phyloP scores from a whole-genome alignment of 64 coral and sea anemone species.

The Actinia tenebrosa region DNA sequence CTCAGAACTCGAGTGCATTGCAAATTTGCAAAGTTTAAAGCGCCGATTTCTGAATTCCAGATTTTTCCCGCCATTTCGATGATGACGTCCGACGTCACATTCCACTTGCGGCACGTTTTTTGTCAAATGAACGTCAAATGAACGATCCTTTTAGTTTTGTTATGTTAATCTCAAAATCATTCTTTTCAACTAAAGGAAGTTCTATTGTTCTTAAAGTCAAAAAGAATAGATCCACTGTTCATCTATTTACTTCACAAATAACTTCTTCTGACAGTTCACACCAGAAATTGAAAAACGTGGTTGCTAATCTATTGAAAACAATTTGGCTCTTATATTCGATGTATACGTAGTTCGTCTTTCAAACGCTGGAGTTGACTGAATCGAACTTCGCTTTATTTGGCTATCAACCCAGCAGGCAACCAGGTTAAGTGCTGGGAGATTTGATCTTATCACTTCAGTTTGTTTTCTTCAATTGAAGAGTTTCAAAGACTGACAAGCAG shows the following conservation, averaged over 20 bases:
- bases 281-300: conserved; percentile 5
- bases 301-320: neutral
- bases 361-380: neutral
- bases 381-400: neutral
- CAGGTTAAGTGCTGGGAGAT: neutral
- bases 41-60: neutral
- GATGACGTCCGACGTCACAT: neutral
- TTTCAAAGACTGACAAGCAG: neutral
- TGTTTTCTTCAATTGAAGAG: neutral
- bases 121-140: neutral
- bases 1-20: conserved; percentile 6
- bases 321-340: neutral
- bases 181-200: conserved; percentile 10
- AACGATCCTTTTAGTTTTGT: neutral
- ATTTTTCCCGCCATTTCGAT: neutral
- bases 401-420: neutral
- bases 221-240: conserved; percentile 2
- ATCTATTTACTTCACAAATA: conserved; percentile 4
- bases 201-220: conserved; percentile 8
- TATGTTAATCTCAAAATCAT: neutral
- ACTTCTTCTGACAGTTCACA: neutral
- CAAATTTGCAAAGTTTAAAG: neutral
- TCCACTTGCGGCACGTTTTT: neutral
- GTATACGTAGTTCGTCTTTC: neutral
- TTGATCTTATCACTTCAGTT: neutral